Conservation (phyloP, 2,797 vertebrate species). For the Glyptemys insculpta region DNA sequence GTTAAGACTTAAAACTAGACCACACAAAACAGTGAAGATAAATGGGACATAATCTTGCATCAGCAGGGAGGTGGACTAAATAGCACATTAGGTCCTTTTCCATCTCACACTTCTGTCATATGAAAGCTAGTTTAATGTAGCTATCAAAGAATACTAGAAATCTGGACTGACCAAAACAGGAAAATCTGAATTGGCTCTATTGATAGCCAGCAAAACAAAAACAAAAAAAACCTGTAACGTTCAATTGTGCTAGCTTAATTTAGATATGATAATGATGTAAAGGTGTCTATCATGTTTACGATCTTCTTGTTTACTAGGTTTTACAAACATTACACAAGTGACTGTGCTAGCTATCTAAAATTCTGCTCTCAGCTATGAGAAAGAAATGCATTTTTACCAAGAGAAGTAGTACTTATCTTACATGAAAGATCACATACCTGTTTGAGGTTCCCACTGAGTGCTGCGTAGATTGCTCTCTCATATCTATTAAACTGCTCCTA, state of each 20-base stretch:
- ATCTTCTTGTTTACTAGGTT: background rate
- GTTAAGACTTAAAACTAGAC: background rate
- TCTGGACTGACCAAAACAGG: background rate
- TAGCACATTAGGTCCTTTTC: background rate
- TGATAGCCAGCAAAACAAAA: background rate
- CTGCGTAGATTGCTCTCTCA: slow-evolving; percentile 95
- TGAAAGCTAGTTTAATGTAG: background rate
- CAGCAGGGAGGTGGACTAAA: background rate
- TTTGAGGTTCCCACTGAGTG: slow-evolving; percentile 95
- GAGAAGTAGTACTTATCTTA: background rate
- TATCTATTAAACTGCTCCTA: slow-evolving; percentile 95
- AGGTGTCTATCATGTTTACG: background rate
- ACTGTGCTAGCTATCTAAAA: background rate
- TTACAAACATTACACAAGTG: background rate
- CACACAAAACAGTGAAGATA: background rate
- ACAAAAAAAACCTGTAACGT: fast-evolving
- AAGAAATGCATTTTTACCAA: background rate
- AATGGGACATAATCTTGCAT: background rate
- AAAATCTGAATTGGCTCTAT: background rate
- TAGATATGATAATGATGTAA: background rate
- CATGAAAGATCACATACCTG: slow-evolving; percentile 83
- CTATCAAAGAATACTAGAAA: background rate
- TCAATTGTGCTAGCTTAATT: background rate
- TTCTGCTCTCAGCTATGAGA: background rate
- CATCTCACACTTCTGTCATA: background rate